Evolutionary conservation across 2,797 vertebrate species (phyloP).

Genomic region (Loriculus beryllinus): DNA sequence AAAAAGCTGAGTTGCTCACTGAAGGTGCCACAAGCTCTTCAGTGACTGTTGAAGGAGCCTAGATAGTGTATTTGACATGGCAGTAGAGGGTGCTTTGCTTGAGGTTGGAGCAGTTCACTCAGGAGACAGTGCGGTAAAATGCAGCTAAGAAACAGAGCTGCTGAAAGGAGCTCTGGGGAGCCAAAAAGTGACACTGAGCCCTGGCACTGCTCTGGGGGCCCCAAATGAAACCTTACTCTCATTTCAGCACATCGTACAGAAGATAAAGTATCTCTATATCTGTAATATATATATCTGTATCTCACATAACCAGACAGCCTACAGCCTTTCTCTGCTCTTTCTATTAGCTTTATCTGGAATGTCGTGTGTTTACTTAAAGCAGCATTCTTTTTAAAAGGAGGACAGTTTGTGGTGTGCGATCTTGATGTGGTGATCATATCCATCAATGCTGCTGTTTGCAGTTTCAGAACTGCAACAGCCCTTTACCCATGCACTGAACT

Average conservation of each 20-base stretch:
- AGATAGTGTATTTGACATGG: not conserved
- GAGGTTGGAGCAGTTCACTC: not conserved
- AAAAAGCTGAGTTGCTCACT: not conserved
- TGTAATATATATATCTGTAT: too few relatives aligned
- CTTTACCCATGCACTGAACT: not conserved
- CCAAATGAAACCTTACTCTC: not conserved
- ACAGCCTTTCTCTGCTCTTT: not conserved
- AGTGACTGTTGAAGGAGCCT: not conserved
- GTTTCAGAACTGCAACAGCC: not conserved
- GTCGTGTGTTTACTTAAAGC: not conserved
- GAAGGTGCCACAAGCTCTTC: not conserved
- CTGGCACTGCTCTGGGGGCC: not conserved
- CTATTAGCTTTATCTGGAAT: not conserved
- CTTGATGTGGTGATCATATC: fast-evolving
- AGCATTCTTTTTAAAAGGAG: not conserved
- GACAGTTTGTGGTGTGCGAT: not conserved
- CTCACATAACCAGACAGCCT: not conserved
- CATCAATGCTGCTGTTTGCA: not conserved
- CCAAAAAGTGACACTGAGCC: not conserved
- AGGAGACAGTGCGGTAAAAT: not conserved
- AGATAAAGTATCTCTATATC: not conserved
- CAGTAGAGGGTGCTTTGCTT: not conserved
- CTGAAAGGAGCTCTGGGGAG: not conserved
- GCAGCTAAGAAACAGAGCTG: not conserved
- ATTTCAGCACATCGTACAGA: not conserved